A percentile compares a stretch with the other conserved stretches of the same genome.
Evolutionary conservation across 92 coral and sea anemone genomes (phyloP).

Genomic region (Phenganax stokvisi): DNA sequence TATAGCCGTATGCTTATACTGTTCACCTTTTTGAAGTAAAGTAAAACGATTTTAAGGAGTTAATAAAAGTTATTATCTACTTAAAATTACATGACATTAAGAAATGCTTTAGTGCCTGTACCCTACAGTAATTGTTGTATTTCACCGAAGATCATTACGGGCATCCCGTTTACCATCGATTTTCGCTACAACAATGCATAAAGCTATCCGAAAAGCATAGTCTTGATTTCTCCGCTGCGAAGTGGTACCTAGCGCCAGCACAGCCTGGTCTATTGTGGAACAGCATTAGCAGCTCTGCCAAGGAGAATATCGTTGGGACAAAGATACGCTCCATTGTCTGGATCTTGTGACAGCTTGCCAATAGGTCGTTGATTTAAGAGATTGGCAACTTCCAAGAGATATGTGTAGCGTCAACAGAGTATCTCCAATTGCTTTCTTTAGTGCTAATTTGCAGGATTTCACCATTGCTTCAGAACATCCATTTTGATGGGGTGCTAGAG

Average conservation of each 20-base stretch:
- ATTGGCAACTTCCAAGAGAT: slow-evolving; percentile 43
- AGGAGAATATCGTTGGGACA: no score
- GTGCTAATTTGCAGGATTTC: not conserved
- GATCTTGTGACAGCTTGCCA: slow-evolving; percentile 51
- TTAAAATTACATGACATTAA: not conserved
- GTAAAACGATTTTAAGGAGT: slow-evolving; percentile 8
- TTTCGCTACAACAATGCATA: not conserved
- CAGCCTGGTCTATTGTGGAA: slow-evolving; percentile 40
- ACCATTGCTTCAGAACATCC: not conserved
- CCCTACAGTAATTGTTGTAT: slow-evolving; percentile 2
- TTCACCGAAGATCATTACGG: not conserved
- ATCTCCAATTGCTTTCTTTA: slow-evolving; percentile 34
- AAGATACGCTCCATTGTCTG: not conserved
- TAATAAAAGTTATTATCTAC: slow-evolving; percentile 3
- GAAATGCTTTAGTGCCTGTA: not conserved
- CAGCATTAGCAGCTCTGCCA: slow-evolving; percentile 17
- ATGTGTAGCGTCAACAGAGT: slow-evolving; percentile 33
- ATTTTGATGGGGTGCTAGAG: no score
- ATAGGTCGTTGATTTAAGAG: slow-evolving; percentile 53
- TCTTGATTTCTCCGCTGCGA: slow-evolving; percentile 20
- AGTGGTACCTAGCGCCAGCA: slow-evolving; percentile 11
- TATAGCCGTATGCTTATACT: slow-evolving; percentile 6
- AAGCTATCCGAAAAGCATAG: slow-evolving; percentile 13
- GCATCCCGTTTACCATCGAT: slow-evolving; percentile 10
- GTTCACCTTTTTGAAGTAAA: slow-evolving; percentile 10